Conservation (phyloP, 1,140 invertebrate species). For the Cotesia vestalis region DNA sequence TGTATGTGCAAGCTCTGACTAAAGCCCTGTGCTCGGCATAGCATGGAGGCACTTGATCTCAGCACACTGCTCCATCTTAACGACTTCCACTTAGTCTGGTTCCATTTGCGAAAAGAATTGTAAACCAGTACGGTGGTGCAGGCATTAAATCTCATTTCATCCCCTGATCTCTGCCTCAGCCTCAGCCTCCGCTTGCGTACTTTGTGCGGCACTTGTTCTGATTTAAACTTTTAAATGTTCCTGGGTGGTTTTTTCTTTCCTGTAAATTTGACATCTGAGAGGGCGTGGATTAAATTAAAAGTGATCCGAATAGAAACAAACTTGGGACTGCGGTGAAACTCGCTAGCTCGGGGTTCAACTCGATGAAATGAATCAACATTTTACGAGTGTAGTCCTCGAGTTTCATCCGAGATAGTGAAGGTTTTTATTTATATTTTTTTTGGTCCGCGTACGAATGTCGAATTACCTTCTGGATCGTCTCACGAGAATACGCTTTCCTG, state of each 20-base stretch:
- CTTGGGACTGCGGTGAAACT: too few species aligned
- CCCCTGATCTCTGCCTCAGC: conserved; percentile 8
- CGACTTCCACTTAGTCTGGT: conserved; percentile 27
- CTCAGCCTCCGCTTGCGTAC: neutral
- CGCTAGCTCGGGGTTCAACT: too few species aligned
- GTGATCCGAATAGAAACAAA: too few species aligned
- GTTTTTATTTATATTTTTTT: too few species aligned
- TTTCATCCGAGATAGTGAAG: too few species aligned
- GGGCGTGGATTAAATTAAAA: too few species aligned
- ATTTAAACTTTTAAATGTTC: neutral
- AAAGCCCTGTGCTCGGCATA: neutral
- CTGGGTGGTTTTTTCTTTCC: too few species aligned
- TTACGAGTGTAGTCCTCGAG: too few species aligned
- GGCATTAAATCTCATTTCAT: conserved; percentile 24
- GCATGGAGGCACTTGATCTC: conserved; percentile 19
- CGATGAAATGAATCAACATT: too few species aligned
- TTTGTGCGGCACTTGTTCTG: neutral
- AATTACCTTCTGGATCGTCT: conserved; percentile 1
- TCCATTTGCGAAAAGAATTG: conserved; percentile 25
- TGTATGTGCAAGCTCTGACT: neutral
- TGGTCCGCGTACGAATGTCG: neutral
- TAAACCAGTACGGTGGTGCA: conserved; percentile 2
- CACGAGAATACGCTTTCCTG: neutral
- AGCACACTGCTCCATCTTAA: conserved; percentile 25
- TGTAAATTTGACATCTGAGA: too few species aligned